These are phyloP conservation scores for Thamnophis elegans DNA, from an alignment of 2,797 vertebrate species.

Conservation along the genomic window DNA sequence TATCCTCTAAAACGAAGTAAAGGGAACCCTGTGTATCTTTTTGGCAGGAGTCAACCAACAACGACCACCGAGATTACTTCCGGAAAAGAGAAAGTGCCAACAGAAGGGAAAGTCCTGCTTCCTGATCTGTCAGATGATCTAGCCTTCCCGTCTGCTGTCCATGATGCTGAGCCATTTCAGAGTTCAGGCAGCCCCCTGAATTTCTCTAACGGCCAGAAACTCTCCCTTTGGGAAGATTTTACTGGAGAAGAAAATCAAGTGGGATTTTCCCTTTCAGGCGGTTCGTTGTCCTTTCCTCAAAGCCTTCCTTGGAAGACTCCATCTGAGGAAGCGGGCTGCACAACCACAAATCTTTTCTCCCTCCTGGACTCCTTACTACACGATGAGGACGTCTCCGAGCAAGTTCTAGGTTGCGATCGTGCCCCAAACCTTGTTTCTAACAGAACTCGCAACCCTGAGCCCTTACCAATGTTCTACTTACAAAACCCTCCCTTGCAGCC, in stretches of 20 bases:
- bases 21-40: conserved; percentile 4
- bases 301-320: background rate
- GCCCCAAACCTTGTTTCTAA: conserved; percentile 5
- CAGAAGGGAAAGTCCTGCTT: conserved; percentile 11
- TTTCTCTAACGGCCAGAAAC: conserved; percentile 45
- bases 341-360: background rate
- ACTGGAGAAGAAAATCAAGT: background rate
- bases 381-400: background rate
- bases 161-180: conserved; percentile 48
- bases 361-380: background rate
- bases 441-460: background rate
- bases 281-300: conserved; percentile 4
- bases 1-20: background rate
- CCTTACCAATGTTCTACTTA: conserved; percentile 51
- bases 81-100: conserved; percentile 34
- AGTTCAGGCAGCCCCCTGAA: conserved; percentile 55
- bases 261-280: background rate
- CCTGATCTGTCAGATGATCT: conserved; percentile 59
- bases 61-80: conserved; percentile 19
- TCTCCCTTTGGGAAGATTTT: conserved; percentile 12
- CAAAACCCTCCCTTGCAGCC: conserved; percentile 60
- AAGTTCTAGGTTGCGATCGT: background rate
- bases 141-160: conserved; percentile 65
- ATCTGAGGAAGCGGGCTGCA: background rate
- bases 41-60: conserved; percentile 53